phyloP scores from a whole-genome alignment of 2,113 vertebrate genomes.

The Delphinus delphis region DNA sequence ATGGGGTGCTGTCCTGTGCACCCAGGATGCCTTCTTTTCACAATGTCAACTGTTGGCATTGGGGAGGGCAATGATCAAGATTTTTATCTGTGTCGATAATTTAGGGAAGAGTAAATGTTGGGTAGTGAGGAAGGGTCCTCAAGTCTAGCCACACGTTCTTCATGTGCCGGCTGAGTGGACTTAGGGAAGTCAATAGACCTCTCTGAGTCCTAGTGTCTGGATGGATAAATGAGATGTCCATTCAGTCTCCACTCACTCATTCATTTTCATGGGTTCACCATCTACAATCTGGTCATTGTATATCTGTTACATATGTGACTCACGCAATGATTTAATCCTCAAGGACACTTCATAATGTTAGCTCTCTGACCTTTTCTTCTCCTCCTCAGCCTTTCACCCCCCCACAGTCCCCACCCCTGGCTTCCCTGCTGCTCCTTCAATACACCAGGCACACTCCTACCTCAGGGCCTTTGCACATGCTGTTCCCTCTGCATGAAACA shows the following conservation, averaged over 20 bases:
- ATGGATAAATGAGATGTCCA: rapidly evolving
- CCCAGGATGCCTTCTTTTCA: neutral
- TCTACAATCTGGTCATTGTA: neutral
- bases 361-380: neutral
- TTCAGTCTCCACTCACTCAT: rapidly evolving
- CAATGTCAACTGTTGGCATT: neutral
- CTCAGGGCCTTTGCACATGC: neutral
- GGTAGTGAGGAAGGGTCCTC: neutral
- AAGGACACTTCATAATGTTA: neutral
- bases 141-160: neutral
- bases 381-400: neutral
- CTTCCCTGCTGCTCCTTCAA: neutral
- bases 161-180: neutral
- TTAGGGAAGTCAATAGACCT: neutral
- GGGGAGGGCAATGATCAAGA: neutral
- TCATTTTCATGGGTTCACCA: neutral
- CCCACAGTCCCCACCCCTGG: neutral
- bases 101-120: neutral
- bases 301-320: rapidly evolving
- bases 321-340: neutral
- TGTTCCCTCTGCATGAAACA: neutral
- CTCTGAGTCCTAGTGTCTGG: neutral
- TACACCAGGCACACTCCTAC: neutral
- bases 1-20: neutral
- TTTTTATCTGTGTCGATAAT: neutral